Conservation (phyloP, 1,140 invertebrate genomes). For the Dermatophagoides farinae region DNA sequence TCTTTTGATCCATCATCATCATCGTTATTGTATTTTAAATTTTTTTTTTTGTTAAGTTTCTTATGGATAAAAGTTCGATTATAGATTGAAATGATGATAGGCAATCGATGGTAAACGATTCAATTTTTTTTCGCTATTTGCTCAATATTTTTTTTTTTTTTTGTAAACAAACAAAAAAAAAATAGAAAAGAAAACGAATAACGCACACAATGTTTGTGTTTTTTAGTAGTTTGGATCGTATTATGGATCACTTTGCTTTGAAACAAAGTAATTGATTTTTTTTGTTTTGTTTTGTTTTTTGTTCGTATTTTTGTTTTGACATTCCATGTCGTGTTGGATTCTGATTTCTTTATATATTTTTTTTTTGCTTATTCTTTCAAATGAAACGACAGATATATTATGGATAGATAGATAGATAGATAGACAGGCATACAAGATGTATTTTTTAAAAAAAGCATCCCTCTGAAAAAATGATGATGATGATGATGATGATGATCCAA, state of each 20-base stretch:
- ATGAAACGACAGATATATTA: too few species aligned
- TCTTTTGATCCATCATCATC: neutral
- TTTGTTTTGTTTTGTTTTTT: too few species aligned
- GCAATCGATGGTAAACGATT: neutral
- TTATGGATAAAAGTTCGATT: neutral
- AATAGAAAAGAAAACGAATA: too few species aligned
- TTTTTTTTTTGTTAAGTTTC: neutral
- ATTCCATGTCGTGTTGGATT: neutral
- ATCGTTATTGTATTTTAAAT: neutral
- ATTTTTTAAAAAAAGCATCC: too few species aligned
- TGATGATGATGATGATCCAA: too few species aligned
- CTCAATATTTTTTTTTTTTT: too few species aligned
- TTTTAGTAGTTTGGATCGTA: too few species aligned
- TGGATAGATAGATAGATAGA: too few species aligned
- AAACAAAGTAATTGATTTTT: neutral
- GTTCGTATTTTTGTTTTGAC: neutral
- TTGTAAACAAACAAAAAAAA: too few species aligned
- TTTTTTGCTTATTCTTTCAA: slow-evolving; percentile 13
- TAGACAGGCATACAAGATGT: too few species aligned
- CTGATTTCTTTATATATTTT: slow-evolving; percentile 22
- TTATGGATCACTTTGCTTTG: neutral
- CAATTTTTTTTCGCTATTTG: neutral
- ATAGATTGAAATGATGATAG: neutral
- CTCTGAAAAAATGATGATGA: too few species aligned
- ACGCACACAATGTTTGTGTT: too few species aligned